These are phyloP conservation scores for Tetropium fuscum DNA, from an alignment of 2,888 invertebrate species.

Conservation along the genomic window DNA sequence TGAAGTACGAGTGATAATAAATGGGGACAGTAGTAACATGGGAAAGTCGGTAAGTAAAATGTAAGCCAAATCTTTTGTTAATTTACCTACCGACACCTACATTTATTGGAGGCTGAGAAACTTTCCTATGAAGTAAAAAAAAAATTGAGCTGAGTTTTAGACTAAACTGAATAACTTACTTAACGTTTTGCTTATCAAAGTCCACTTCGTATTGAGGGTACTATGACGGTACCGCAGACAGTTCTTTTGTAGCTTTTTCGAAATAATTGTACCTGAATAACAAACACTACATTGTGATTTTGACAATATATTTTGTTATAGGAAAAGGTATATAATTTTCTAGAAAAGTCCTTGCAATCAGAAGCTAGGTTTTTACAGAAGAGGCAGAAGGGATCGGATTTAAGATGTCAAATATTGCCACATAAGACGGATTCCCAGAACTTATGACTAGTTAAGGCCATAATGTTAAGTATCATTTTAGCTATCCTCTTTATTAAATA, in stretches of 20 bases:
- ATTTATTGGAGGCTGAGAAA: no score
- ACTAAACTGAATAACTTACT: no score
- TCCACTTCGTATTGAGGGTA: no score
- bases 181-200: no score
- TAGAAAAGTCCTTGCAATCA: conserved; percentile 67
- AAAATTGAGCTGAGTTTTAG: no score
- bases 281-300: no score
- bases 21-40: conserved; percentile 65
- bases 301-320: conserved; percentile 66
- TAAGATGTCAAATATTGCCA: conserved; percentile 75
- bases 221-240: no score
- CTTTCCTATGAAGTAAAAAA: no score
- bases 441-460: conserved; percentile 47
- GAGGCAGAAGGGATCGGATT: conserved; percentile 70
- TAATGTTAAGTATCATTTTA: conserved; percentile 24
- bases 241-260: no score
- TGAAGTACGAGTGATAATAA: conserved; percentile 73
- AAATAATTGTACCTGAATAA: no score
- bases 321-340: conserved; percentile 71
- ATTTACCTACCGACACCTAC: no score
- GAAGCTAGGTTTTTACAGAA: conserved; percentile 74
- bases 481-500: conserved; percentile 36
- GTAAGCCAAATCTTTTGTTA: neutral
- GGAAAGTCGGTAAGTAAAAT: conserved; percentile 60
- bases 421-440: conserved; percentile 53